phyloP scores from a whole-genome alignment of 2,888 invertebrate species.

The Rhimphoctona megacephalus region DNA sequence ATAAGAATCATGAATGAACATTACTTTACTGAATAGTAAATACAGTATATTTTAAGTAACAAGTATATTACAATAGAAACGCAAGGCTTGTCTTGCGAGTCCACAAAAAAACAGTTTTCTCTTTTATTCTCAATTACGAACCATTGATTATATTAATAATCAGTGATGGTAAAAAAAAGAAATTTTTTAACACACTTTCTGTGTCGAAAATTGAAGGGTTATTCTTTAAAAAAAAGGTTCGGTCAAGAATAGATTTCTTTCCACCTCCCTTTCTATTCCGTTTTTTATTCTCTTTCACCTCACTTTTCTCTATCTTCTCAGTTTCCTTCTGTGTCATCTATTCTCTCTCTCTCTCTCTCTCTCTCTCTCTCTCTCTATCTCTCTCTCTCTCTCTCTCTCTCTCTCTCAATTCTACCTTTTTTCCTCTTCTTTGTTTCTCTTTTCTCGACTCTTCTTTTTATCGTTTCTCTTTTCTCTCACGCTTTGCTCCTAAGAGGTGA shows the following conservation, averaged over 20 bases:
- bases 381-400: background rate
- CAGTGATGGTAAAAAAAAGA: background rate
- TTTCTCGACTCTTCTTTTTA: background rate
- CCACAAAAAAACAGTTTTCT: background rate
- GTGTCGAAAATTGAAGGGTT: background rate
- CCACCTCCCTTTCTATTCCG: background rate
- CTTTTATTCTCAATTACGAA: background rate
- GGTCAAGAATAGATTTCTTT: background rate
- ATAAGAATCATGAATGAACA: background rate
- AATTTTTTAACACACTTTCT: slow-evolving; percentile 1
- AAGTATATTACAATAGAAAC: background rate
- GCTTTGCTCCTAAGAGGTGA: background rate
- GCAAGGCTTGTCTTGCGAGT: background rate
- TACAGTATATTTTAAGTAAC: background rate
- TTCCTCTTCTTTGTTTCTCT: background rate
- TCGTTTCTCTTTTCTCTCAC: slow-evolving; percentile 40
- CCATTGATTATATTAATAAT: background rate
- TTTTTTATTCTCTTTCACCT: background rate
- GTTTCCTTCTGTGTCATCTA: background rate
- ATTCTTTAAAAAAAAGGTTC: slow-evolving; percentile 8
- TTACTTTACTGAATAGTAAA: background rate
- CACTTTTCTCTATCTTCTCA: background rate
- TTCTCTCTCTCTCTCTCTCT: background rate
- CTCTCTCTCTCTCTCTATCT: background rate
- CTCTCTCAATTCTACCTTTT: background rate